These are phyloP conservation scores for Oncorhynchus masou DNA, from an alignment of 2,113 vertebrate species.

Conservation along the genomic window DNA sequence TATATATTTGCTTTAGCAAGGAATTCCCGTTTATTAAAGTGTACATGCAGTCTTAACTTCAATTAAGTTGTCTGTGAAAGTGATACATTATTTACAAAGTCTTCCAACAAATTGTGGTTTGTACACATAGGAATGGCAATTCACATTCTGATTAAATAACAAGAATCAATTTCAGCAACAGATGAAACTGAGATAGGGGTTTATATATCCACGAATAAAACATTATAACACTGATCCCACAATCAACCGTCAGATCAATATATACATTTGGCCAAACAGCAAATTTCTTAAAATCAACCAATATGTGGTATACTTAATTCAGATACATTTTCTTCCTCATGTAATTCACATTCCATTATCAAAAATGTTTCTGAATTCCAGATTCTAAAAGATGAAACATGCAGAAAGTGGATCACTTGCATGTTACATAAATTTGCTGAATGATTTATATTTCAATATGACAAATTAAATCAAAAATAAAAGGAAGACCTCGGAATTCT, in stretches of 20 bases:
- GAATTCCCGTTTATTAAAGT: conserved; percentile 72
- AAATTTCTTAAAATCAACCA: background rate
- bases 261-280: background rate
- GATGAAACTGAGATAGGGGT: background rate
- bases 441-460: conserved; percentile 55
- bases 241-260: background rate
- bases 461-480: background rate
- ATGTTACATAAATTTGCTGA: conserved; percentile 9
- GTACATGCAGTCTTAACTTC: conserved; percentile 67
- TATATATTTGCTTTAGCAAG: conserved; percentile 39
- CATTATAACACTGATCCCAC: background rate
- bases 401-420: background rate
- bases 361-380: background rate
- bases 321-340: background rate
- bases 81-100: conserved; percentile 72
- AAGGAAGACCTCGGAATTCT: background rate
- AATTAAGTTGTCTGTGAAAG: conserved; percentile 60
- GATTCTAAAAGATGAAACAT: background rate
- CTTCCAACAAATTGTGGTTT: conserved; percentile 40
- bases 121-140: conserved; percentile 33
- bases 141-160: conserved; percentile 30
- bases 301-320: background rate
- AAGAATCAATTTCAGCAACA: conserved; percentile 4
- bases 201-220: background rate
- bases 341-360: background rate